Conservation (phyloP, 2,888 invertebrate genomes). For the Barypeithes pellucidus region DNA sequence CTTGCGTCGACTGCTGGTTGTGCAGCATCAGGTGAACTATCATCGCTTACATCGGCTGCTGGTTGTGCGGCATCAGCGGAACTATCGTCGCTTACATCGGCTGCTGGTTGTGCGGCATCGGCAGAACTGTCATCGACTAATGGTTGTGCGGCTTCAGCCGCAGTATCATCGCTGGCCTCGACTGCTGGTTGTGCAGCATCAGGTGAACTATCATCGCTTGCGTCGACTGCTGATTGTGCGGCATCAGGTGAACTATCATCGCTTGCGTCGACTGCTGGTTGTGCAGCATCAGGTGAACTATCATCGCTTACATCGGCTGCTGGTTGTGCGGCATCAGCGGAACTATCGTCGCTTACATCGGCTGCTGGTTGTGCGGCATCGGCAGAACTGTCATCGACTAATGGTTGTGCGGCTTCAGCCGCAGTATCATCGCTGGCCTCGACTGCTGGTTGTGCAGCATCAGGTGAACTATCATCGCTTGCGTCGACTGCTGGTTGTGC, state of each 20-base stretch:
- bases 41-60: neutral
- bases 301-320: neutral
- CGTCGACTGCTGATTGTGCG: neutral
- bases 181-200: neutral
- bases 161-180: neutral
- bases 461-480: neutral
- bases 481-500: too few relatives aligned
- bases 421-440: neutral
- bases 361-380: neutral
- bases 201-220: neutral
- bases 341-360: neutral
- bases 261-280: neutral
- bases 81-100: neutral
- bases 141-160: neutral
- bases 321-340: neutral
- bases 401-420: neutral
- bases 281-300: neutral
- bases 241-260: neutral
- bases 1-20: neutral
- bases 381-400: neutral
- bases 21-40: neutral
- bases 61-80: neutral
- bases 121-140: neutral
- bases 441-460: neutral
- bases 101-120: neutral